Conservation (phyloP, 2,888 invertebrate species). For the Cephus pygmeus region DNA sequence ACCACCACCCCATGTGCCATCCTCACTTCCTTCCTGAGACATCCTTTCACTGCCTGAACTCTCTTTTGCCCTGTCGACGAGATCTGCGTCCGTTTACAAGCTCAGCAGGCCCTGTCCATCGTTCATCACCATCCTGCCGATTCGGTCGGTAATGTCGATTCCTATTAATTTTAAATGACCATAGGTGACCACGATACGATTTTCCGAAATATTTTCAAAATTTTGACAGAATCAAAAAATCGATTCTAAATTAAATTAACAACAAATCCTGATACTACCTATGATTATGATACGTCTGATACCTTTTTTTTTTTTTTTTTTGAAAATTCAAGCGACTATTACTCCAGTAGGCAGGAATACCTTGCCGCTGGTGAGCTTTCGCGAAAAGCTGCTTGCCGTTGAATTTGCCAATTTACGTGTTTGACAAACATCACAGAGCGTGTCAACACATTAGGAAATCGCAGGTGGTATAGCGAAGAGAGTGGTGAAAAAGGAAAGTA, state of each 20-base stretch:
- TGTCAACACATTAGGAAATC: slow-evolving; percentile 44
- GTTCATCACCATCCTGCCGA: background rate
- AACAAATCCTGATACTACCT: background rate
- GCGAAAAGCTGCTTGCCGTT: slow-evolving; percentile 18
- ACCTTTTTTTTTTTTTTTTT: background rate
- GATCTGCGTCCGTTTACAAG: background rate
- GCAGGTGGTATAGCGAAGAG: background rate
- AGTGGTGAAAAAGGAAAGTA: background rate
- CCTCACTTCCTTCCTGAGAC: background rate
- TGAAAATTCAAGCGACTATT: background rate
- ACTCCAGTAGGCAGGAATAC: background rate
- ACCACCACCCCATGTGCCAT: background rate
- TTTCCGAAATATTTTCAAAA: background rate
- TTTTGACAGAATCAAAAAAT: background rate
- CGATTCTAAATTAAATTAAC: background rate
- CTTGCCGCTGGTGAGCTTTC: background rate
- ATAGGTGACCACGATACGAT: background rate
- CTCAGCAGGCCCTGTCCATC: background rate
- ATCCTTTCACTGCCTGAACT: background rate
- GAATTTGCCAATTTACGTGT: slow-evolving; percentile 48
- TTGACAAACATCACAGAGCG: slow-evolving; percentile 38
- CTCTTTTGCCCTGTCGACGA: background rate
- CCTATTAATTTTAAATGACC: background rate
- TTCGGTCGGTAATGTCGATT: background rate
- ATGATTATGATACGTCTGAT: background rate